Conservation (phyloP, 2,888 invertebrate species). For the Ochlodes sylvanus region DNA sequence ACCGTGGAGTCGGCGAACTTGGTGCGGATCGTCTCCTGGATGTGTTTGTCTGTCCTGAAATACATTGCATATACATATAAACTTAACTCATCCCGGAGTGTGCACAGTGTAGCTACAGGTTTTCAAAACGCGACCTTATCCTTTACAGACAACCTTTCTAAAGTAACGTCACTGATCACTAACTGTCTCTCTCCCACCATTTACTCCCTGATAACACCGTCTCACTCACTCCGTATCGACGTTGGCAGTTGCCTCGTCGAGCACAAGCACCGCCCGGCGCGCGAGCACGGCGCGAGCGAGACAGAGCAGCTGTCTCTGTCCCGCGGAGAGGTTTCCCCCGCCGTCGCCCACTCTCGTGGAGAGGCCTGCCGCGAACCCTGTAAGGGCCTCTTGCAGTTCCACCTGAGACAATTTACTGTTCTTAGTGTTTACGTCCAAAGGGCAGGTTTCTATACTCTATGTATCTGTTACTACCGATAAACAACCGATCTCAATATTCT, state of each 20-base stretch:
- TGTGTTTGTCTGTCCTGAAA: slow-evolving; percentile 89
- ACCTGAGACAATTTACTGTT: slow-evolving; percentile 67
- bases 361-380: slow-evolving; percentile 83
- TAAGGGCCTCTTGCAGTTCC: slow-evolving; percentile 86
- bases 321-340: slow-evolving; percentile 88
- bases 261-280: slow-evolving; percentile 87
- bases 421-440: no score
- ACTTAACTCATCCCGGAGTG: no score
- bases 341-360: slow-evolving; percentile 87
- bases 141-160: no score
- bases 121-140: no score
- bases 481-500: no score
- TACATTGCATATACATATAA: neutral
- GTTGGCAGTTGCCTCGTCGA: slow-evolving; percentile 96
- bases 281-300: slow-evolving; percentile 89
- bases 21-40: slow-evolving; percentile 89
- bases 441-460: no score
- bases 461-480: no score
- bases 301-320: slow-evolving; percentile 89
- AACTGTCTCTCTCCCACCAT: no score
- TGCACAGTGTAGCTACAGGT: no score
- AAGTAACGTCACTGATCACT: no score
- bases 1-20: slow-evolving; percentile 91
- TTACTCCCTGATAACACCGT: no score
- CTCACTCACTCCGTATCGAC: slow-evolving; percentile 91